Conservation (phyloP, 2,888 invertebrate genomes). For the Melinaea marsaeus region DNA sequence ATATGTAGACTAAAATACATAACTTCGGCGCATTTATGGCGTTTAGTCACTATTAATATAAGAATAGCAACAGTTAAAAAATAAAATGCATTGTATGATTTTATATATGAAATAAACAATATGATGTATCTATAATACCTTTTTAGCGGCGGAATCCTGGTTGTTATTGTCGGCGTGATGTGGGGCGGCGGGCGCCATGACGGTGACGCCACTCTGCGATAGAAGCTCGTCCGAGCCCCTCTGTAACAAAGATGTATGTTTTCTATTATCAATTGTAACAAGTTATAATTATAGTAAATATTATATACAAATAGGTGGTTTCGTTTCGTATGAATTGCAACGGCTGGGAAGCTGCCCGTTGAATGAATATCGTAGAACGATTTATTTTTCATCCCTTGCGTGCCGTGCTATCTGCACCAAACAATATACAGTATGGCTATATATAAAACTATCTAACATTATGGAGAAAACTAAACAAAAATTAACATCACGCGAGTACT, state of each 20-base stretch:
- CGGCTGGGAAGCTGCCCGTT: too few relatives aligned
- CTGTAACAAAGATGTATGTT: constrained; percentile 74
- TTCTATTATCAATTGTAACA: neutral
- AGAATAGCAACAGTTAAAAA: too few relatives aligned
- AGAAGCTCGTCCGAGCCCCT: constrained; percentile 98
- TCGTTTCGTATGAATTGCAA: too few relatives aligned
- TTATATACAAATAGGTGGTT: too few relatives aligned
- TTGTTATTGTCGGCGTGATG: constrained; percentile 95
- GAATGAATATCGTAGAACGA: too few relatives aligned
- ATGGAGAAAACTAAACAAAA: constrained; percentile 26
- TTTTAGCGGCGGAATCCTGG: constrained; percentile 93
- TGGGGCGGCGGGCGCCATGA: constrained; percentile 94
- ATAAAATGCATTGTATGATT: too few relatives aligned
- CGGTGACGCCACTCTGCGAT: constrained; percentile 95
- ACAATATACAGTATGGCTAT: constrained; percentile 7
- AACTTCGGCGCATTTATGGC: too few relatives aligned
- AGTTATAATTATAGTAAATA: too few relatives aligned
- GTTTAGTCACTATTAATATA: too few relatives aligned
- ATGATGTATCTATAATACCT: constrained; percentile 77
- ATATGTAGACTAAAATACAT: too few relatives aligned
- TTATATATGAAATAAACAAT: too few relatives aligned
- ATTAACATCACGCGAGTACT: constrained; percentile 50
- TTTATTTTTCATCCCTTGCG: neutral
- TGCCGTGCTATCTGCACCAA: neutral
- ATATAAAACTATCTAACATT: neutral